Evolutionary conservation across 2,888 invertebrate genomes (phyloP), one percentile per base, ranked within the genome.

Genomic region (Yponomeuta cagnagella): DNA sequence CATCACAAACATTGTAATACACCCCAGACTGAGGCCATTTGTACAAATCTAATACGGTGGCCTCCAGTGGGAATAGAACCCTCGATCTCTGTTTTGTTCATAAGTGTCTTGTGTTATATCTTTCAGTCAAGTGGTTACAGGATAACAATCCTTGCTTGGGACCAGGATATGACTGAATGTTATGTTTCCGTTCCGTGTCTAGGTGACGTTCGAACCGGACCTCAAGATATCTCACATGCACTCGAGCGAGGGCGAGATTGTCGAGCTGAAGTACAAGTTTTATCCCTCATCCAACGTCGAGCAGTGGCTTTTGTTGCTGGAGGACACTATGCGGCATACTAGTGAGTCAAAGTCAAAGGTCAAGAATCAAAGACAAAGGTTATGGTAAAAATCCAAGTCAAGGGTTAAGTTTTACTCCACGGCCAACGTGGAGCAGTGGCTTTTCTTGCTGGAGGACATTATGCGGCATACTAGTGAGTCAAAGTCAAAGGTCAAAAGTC

Each of bases 341-440:
- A 90, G 93, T 93, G 63, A 80, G 84, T 75, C 48, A 9, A n/a
- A 30, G 33, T 31, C 9, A 10, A 33, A 33, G 33, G 33, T 33
- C 6, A 30, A 65, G 15, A n/a, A n/a, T n/a, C n/a, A n/a, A n/a
- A n/a, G n/a, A n/a, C n/a, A n/a, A n/a, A n/a, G n/a, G n/a, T n/a
- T n/a, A n/a, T n/a, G n/a, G n/a, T n/a, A n/a, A n/a, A 10, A 23
- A 52, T 48, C 30, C 1, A 2, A 92, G 1, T 89, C 96, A 31
- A 91, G 91, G 70, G 94, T 95, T 72, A 85, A 93, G 30, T 93
- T 96, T 76, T 94, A 95, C 77, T 96, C 96, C 0, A 84, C 86
- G 1, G 93, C 95, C n/a, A 95, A 95, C 77, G 96, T 96, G 10
- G 96, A 96, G 79, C 93, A 94, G 80, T 96, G 96, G 96, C 88